Conservation (phyloP, 2,113 vertebrate species). For the Elephantulus edwardii region DNA sequence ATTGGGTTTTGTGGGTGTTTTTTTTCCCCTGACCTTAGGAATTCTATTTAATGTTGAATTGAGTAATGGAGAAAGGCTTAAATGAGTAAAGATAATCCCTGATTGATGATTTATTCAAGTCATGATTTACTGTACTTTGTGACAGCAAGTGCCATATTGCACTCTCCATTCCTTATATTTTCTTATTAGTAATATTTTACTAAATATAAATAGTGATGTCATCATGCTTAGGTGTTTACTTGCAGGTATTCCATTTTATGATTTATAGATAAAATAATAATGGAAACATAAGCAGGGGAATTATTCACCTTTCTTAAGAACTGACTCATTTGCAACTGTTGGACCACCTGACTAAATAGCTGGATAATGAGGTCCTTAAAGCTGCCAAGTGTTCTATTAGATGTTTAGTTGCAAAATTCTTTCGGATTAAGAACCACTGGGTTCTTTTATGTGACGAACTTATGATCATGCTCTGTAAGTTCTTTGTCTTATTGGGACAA, state of each 20-base stretch:
- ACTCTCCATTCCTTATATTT: no score
- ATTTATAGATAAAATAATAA: not conserved
- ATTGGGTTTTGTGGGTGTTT: no score
- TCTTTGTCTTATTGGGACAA: conserved; percentile 1
- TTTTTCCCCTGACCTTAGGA: no score
- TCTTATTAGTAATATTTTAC: not conserved
- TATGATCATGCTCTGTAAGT: not conserved
- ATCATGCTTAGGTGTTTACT: not conserved
- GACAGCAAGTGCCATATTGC: not conserved
- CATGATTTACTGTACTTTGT: not conserved
- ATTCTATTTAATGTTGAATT: conserved; percentile 1
- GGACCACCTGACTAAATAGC: not conserved
- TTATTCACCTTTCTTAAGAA: not conserved
- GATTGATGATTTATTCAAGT: not conserved
- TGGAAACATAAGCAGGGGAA: not conserved
- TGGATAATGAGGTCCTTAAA: not conserved
- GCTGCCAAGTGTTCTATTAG: not conserved
- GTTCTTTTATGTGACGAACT: conserved; percentile 15
- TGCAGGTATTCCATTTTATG: not conserved
- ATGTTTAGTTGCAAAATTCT: no score
- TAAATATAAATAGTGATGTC: not conserved
- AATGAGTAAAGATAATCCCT: not conserved
- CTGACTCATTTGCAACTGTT: not conserved
- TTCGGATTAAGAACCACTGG: not conserved
- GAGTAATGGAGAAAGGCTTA: not conserved